phyloP scores from a whole-genome alignment of 2,888 invertebrate genomes.

The Eupithecia insigniata region DNA sequence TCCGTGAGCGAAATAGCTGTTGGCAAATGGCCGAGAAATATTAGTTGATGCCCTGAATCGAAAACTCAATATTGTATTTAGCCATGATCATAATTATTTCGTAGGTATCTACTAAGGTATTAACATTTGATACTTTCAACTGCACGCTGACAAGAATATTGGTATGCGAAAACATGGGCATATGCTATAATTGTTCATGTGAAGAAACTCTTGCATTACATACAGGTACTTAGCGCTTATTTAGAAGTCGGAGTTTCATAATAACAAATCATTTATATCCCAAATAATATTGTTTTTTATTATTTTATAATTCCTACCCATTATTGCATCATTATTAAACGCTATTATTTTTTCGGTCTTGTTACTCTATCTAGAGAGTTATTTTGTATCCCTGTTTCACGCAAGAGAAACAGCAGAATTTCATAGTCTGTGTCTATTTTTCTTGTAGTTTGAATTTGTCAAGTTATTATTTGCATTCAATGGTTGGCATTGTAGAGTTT shows the following conservation, averaged over 20 bases:
- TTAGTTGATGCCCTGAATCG: not conserved
- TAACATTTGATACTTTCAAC: not conserved
- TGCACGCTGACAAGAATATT: not conserved
- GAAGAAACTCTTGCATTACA: not conserved
- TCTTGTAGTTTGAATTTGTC: conserved; percentile 44
- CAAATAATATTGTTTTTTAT: not conserved
- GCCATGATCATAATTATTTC: not conserved
- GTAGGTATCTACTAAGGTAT: not conserved
- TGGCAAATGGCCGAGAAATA: conserved; percentile 1
- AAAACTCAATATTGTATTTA: not conserved
- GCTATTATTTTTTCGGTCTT: not conserved
- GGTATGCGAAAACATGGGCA: not conserved
- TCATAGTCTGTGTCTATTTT: conserved; percentile 48
- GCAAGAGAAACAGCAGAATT: conserved; percentile 50
- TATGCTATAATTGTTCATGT: not conserved
- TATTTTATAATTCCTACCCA: not conserved
- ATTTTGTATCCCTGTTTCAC: conserved; percentile 56
- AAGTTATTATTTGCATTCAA: conserved; percentile 60
- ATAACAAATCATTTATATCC: not conserved
- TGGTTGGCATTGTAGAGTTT: conserved; percentile 50
- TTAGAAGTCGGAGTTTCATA: not conserved
- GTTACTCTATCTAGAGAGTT: not conserved
- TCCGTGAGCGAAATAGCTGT: not conserved
- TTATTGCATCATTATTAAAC: not conserved
- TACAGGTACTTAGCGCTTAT: not conserved